Evolutionary conservation across 2,888 invertebrate genomes (phyloP).

Genomic region (Epirrhoe tristata): DNA sequence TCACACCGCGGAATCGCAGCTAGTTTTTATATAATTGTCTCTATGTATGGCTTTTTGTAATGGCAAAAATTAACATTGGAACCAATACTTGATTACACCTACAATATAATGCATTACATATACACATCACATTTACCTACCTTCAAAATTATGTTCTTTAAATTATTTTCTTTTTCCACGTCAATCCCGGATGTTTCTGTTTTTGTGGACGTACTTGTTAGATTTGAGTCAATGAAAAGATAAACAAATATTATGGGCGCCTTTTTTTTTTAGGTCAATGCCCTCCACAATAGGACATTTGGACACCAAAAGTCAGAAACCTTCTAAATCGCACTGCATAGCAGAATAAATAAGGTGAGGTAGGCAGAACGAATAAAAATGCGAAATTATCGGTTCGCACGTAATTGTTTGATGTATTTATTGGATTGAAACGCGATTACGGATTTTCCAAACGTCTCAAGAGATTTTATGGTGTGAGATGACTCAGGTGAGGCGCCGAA

Average conservation of each 20-base stretch:
- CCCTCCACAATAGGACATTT: slow-evolving; percentile 12
- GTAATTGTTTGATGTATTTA: slow-evolving; percentile 44
- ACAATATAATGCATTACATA: too few species aligned
- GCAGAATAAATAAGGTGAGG: slow-evolving; percentile 30
- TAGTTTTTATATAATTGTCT: too few species aligned
- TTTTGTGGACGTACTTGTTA: neutral
- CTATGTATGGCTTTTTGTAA: too few species aligned
- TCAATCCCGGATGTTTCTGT: too few species aligned
- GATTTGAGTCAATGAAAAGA: neutral
- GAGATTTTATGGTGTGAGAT: slow-evolving; percentile 17
- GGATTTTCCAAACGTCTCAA: slow-evolving; percentile 31
- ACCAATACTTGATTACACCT: too few species aligned
- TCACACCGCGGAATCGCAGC: too few species aligned
- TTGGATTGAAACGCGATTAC: slow-evolving; percentile 35
- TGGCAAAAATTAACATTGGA: too few species aligned
- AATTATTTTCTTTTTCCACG: too few species aligned
- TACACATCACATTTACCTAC: too few species aligned
- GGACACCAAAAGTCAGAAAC: slow-evolving; percentile 38
- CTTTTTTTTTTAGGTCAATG: slow-evolving; percentile 12
- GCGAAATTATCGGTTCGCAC: slow-evolving; percentile 39
- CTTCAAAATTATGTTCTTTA: too few species aligned
- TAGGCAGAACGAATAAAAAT: slow-evolving; percentile 37
- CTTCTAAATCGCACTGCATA: slow-evolving; percentile 38
- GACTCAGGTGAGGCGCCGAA: slow-evolving; percentile 3
- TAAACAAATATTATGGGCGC: neutral